Percentiles rank a stretch among this genome's conserved stretches.
Evolutionary conservation across 2,113 vertebrate species (phyloP).

Genomic region (Cryptotis parvus): DNA sequence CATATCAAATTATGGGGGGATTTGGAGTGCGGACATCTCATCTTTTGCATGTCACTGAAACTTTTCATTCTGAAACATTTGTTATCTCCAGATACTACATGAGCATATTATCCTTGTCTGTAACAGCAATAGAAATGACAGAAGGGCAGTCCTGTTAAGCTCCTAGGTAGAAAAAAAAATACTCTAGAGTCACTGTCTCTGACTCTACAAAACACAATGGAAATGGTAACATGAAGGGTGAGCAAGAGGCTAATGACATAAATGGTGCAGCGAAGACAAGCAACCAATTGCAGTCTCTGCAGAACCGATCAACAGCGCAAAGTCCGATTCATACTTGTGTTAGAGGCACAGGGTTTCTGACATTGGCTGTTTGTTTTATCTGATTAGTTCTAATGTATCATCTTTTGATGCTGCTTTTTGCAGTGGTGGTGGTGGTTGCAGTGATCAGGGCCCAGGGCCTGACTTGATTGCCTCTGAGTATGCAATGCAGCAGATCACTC

Average conservation of each 20-base stretch:
- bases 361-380: background rate
- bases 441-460: no score
- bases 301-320: background rate
- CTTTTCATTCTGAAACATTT: background rate
- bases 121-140: background rate
- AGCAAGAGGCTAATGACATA: background rate
- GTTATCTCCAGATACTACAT: background rate
- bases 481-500: no score
- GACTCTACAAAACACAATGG: background rate
- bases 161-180: background rate
- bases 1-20: background rate
- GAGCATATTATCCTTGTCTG: background rate
- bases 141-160: background rate
- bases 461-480: no score
- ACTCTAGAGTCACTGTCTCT: background rate
- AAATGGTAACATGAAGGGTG: background rate
- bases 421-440: no score
- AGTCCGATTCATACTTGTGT: background rate
- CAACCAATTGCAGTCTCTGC: fast-evolving
- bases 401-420: background rate
- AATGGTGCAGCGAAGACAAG: no score
- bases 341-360: background rate
- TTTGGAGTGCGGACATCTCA: background rate
- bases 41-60: background rate
- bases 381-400: background rate